Conservation (phyloP, 2,888 invertebrate genomes). For the Cepaea hortensis region DNA sequence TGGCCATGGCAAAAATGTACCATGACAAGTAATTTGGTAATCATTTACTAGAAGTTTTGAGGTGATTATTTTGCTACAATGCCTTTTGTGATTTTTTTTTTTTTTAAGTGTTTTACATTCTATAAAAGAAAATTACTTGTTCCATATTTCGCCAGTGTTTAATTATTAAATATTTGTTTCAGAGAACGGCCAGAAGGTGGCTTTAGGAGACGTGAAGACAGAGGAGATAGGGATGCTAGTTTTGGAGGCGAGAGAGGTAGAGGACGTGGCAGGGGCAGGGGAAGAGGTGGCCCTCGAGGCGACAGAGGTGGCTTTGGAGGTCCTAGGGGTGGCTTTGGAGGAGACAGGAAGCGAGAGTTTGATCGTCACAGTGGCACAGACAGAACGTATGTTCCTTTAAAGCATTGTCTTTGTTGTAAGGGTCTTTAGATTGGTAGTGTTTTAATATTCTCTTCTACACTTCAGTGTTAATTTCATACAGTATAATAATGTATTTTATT, state of each 20-base stretch:
- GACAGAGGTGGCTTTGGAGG: constrained; percentile 56
- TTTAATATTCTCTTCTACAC: not conserved
- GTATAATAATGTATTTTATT: no score
- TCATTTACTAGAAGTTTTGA: no score
- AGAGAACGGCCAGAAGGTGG: constrained; percentile 57
- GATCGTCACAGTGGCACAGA: constrained; percentile 96
- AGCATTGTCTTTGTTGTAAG: no score
- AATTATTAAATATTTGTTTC: not conserved
- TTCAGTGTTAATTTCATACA: no score
- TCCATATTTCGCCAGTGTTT: not conserved
- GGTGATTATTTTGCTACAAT: no score
- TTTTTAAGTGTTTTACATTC: not conserved
- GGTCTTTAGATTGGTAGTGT: not conserved
- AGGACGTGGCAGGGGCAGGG: constrained; percentile 54
- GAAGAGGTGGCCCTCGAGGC: constrained; percentile 50
- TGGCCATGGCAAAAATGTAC: no score
- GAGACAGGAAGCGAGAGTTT: constrained; percentile 90
- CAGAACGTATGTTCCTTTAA: constrained; percentile 83
- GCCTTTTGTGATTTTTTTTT: no score
- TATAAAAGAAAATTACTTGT: no score
- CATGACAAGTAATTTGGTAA: no score
- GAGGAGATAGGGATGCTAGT: constrained; percentile 50
- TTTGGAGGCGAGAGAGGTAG: constrained; percentile 55
- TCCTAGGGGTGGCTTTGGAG: constrained; percentile 57
- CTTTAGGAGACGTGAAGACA: constrained; percentile 51